Evolutionary conservation across 2,113 vertebrate genomes (phyloP).

Genomic region (Urocynchramus pylzowi): DNA sequence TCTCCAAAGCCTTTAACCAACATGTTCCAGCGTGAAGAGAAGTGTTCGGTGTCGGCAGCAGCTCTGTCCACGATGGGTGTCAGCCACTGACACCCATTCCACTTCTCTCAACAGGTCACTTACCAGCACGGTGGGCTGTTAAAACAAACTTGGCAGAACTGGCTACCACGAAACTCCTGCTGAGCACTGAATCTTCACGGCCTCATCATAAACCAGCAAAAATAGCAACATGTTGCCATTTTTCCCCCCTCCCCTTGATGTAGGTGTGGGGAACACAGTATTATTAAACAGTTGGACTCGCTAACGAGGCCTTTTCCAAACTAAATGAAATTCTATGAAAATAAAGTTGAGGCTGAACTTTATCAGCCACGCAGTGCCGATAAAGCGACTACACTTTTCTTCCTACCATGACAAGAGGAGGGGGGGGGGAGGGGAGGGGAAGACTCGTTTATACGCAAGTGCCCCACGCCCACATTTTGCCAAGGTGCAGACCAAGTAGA

Average conservation of each 20-base stretch:
- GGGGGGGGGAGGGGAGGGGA: no score
- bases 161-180: rapidly evolving
- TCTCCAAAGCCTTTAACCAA: background rate
- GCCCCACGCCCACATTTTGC: background rate
- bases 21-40: background rate
- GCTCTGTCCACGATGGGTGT: background rate
- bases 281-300: background rate
- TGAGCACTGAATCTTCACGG: rapidly evolving
- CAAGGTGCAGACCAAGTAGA: background rate
- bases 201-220: rapidly evolving
- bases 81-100: background rate
- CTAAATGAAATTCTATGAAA: background rate
- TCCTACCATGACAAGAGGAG: rapidly evolving
- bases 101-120: background rate
- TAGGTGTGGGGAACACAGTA: rapidly evolving
- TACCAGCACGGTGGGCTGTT: rapidly evolving
- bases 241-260: rapidly evolving
- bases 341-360: background rate
- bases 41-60: rapidly evolving
- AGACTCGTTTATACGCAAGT: background rate
- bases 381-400: background rate
- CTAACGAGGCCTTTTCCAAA: background rate
- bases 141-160: background rate
- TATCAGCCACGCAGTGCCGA: rapidly evolving
- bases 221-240: background rate